phyloP scores from a whole-genome alignment of 64 coral and sea anemone genomes.

The Pocillopora verrucosa region DNA sequence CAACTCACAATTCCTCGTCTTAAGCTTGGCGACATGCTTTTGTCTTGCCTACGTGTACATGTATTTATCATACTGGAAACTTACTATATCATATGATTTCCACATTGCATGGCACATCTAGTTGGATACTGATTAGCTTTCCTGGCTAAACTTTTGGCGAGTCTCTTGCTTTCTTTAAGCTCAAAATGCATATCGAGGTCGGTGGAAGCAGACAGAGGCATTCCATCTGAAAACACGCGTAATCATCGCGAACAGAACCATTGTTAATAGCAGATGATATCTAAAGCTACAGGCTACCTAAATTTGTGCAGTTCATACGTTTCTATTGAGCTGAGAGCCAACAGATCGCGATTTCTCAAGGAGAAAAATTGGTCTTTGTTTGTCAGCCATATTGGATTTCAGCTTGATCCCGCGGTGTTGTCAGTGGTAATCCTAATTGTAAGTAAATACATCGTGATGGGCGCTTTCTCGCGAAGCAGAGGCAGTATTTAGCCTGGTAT shows the following conservation, averaged over 20 bases:
- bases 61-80: neutral
- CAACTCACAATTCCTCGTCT: no score
- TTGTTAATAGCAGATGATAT: neutral
- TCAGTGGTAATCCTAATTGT: neutral
- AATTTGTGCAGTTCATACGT: neutral
- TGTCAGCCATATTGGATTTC: conserved; percentile 35
- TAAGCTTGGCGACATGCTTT: neutral
- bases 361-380: neutral
- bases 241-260: conserved; percentile 94
- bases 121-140: conserved; percentile 90
- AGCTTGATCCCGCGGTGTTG: neutral
- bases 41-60: neutral
- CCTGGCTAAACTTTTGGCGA: conserved; percentile 70
- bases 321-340: neutral
- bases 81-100: conserved; percentile 84
- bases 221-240: conserved; percentile 76
- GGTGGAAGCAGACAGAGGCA: conserved; percentile 81
- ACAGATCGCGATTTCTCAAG: neutral
- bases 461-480: no score
- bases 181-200: conserved; percentile 93
- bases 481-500: no score
- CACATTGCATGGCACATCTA: conserved; percentile 75
- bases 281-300: neutral
- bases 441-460: no score
- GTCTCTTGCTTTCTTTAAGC: conserved; percentile 84